Evolutionary conservation across 2,113 vertebrate genomes (phyloP).

Genomic region (Pedetes capensis): DNA sequence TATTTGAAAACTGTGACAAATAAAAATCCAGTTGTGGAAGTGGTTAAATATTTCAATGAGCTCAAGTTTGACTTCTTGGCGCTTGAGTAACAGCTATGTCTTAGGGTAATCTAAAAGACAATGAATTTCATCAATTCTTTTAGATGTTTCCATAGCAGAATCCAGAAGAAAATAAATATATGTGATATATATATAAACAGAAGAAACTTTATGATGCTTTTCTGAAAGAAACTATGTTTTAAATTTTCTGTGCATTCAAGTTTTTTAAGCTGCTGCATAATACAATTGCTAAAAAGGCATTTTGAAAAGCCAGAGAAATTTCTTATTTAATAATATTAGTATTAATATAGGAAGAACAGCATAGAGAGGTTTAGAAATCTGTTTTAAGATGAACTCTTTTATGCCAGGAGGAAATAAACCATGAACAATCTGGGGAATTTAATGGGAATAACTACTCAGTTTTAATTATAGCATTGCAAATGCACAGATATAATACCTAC

Average conservation of each 20-base stretch:
- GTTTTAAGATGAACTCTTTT: slow-evolving; percentile 30
- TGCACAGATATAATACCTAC: slow-evolving; percentile 28
- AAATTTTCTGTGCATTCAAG: neutral
- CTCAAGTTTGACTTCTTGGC: neutral
- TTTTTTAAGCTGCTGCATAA: neutral
- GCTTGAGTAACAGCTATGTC: neutral
- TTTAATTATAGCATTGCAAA: slow-evolving; percentile 62
- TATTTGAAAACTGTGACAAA: neutral
- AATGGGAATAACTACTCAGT: neutral
- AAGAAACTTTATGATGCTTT: neutral
- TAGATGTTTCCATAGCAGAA: neutral
- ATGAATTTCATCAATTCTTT: neutral
- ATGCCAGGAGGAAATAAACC: slow-evolving; percentile 30
- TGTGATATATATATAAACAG: neutral
- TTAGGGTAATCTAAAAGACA: neutral
- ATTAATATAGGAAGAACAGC: neutral
- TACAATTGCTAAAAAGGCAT: neutral
- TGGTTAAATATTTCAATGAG: neutral
- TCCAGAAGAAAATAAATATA: neutral
- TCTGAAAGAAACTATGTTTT: neutral
- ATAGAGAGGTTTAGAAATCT: slow-evolving; percentile 18
- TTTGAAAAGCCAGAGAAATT: slow-evolving; percentile 15
- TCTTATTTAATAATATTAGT: neutral
- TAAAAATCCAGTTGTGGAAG: neutral
- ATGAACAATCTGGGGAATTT: slow-evolving; percentile 28